Base-by-base conservation (phyloP, 2,888 invertebrate genomes). In the Aleiodes leptofemur region DNA sequence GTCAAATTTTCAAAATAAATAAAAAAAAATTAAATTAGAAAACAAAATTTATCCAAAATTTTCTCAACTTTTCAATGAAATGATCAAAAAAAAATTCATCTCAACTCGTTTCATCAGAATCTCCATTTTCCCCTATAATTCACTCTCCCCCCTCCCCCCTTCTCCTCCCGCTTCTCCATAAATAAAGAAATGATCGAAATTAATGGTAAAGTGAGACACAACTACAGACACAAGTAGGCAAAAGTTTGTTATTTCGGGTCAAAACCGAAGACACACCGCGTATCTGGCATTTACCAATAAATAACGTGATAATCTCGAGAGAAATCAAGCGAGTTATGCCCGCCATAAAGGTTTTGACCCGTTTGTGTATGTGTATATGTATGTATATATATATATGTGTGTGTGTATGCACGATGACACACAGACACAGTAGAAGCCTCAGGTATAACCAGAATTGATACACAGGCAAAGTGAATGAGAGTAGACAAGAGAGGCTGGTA, bases 271-370 rank as follows among this genome's bases (percentile, higher is more conserved):
- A 83, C 82, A 82, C 72, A 71, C 29, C 48, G 80, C 83, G 79
- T 80, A 82, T 81, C 79, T 79, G n/a, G 31, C 81, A 82, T 84
- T 87, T 86, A 85, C 85, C 85, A 86, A 88, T 88, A 88, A 88
- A 88, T 87, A 88, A 88, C 85, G 79, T 84, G 88, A 88, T 88
- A 87, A 88, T 88, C 87, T 87, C 83, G 80, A 81, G 85, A 86
- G 87, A 86, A 88, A 88, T 87, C 86, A 87, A 83, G 83, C 87
- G 83, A 88, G 86, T 87, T 87, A 87, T 86, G 85, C 83, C 83
- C 84, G 84, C 86, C 85, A 85, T 87, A 87, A 88, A 88, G 86
- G 83, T 83, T 56, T 80, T 85, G 85, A 83, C 82, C 85, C 83
- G 80, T 77, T 76, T 72, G 70, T 76, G 79, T 72, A 31, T 68